These are phyloP conservation scores for Euphonia xanthogaster DNA, from an alignment of 2,797 vertebrate genomes.

Conservation along the genomic window DNA sequence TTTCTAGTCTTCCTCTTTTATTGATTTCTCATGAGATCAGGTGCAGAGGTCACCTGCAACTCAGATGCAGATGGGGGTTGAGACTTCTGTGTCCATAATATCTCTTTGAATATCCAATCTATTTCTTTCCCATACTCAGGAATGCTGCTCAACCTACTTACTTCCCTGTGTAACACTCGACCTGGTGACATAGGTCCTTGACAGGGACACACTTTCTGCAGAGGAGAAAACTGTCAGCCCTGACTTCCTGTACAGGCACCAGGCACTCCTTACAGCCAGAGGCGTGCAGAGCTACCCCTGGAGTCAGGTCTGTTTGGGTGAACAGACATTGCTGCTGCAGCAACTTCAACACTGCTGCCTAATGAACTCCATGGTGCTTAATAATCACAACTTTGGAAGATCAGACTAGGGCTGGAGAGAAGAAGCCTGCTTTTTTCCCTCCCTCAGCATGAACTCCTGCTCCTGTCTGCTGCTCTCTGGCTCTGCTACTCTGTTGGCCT, in stretches of 20 bases:
- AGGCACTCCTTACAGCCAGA: not conserved
- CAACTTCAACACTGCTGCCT: not conserved
- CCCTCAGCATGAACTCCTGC: not conserved
- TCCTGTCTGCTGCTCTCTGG: not conserved
- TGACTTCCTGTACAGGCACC: not conserved
- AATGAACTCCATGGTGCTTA: accelerated
- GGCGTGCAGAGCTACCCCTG: not conserved
- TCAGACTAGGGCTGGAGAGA: not conserved
- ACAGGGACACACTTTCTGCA: not conserved
- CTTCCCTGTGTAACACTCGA: not conserved
- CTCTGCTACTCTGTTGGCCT: not conserved
- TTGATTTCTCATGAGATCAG: not conserved
- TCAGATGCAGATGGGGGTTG: no score
- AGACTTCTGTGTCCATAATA: not conserved
- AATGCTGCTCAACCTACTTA: not conserved
- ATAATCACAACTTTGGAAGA: not conserved
- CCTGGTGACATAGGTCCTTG: not conserved
- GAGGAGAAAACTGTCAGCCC: not conserved
- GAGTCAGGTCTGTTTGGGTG: not conserved
- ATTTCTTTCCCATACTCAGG: not conserved
- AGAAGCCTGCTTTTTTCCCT: not conserved
- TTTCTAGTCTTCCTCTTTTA: not conserved
- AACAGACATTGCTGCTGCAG: not conserved
- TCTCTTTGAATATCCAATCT: not conserved
- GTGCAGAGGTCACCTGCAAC: not conserved